Evolutionary conservation across 2,888 invertebrate genomes (phyloP).

Genomic region (Coelinius sp.): DNA sequence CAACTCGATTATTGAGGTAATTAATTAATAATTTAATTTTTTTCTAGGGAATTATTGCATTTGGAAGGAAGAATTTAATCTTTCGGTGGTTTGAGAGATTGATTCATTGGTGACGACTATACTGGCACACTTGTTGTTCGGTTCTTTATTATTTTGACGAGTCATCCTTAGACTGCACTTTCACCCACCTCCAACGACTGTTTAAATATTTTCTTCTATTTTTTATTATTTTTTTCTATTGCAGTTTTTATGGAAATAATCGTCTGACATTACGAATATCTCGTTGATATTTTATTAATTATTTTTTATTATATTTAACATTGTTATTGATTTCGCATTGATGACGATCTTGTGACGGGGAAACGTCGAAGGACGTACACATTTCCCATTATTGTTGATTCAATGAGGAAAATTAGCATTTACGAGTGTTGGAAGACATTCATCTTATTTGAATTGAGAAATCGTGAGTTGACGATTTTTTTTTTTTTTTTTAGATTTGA

Average conservation of each 20-base stretch:
- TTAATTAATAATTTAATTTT: background rate
- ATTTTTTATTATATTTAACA: too few relatives aligned
- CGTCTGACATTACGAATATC: background rate
- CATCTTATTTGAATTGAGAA: too few relatives aligned
- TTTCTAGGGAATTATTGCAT: too few relatives aligned
- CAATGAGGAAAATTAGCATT: background rate
- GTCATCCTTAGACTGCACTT: conserved; percentile 58
- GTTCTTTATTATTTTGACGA: conserved; percentile 49
- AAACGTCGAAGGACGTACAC: too few relatives aligned
- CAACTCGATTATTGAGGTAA: background rate
- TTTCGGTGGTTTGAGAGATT: background rate
- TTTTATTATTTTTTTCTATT: background rate
- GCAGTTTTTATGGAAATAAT: background rate
- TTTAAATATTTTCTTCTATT: background rate
- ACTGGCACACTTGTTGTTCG: background rate
- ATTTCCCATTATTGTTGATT: too few relatives aligned
- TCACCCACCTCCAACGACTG: conserved; percentile 34
- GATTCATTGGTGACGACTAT: background rate
- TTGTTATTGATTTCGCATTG: too few relatives aligned
- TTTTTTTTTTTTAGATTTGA: background rate
- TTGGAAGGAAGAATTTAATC: background rate
- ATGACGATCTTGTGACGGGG: too few relatives aligned
- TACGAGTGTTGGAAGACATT: background rate
- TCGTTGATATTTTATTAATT: background rate
- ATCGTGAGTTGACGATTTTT: background rate